Conservation (phyloP, 2,888 invertebrate genomes). For the Zygaena filipendulae region DNA sequence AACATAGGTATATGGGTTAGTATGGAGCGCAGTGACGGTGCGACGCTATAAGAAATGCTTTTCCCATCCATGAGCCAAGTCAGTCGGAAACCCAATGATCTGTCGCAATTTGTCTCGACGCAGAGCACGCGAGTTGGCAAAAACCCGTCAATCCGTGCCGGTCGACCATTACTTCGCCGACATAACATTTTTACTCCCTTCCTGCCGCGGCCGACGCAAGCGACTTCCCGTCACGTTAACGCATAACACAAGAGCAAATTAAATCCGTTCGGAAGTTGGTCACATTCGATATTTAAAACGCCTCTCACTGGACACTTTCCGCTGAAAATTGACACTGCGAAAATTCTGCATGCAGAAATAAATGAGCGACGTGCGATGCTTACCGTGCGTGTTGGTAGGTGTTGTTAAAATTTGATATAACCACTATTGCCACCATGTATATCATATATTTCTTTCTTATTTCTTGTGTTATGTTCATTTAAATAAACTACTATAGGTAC, state of each 20-base stretch:
- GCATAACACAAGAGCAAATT: constrained; percentile 16
- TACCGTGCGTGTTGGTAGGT: too few relatives aligned
- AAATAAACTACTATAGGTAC: too few relatives aligned
- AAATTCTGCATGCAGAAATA: too few relatives aligned
- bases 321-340: neutral
- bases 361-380: too few relatives aligned
- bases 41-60: too few relatives aligned
- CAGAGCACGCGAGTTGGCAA: neutral
- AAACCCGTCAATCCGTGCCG: neutral
- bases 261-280: constrained; percentile 15
- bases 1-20: too few relatives aligned
- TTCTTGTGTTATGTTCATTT: too few relatives aligned
- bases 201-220: neutral
- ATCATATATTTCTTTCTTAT: too few relatives aligned
- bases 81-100: constrained; percentile 16
- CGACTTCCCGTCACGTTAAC: constrained; percentile 19
- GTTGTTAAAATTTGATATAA: too few relatives aligned
- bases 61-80: too few relatives aligned
- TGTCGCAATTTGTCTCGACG: constrained; percentile 17
- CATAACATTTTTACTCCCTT: neutral
- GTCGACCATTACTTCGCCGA: neutral
- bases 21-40: too few relatives aligned
- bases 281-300: constrained; percentile 13
- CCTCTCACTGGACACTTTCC: neutral
- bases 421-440: too few relatives aligned